Percentiles rank a stretch among this genome's conserved stretches.
Evolutionary conservation across 2,888 invertebrate genomes (phyloP).

Genomic region (Synanthedon vespiformis): DNA sequence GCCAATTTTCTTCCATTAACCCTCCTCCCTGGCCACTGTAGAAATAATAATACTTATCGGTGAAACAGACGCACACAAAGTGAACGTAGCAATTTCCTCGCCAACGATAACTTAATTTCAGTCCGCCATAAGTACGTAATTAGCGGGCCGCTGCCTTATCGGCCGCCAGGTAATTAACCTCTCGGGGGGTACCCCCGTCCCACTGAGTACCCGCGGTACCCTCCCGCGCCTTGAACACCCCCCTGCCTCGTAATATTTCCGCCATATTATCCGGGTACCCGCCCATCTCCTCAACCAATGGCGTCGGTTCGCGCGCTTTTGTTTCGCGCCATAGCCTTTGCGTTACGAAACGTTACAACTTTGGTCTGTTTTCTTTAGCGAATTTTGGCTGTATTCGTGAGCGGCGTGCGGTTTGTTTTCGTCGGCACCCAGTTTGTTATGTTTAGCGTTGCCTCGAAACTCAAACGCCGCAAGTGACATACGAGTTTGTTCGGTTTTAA

Average conservation of each 20-base stretch:
- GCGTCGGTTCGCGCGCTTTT: slow-evolving; percentile 65
- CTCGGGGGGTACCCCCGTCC: slow-evolving; percentile 28
- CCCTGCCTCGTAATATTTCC: slow-evolving; percentile 64
- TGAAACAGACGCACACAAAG: slow-evolving; percentile 69
- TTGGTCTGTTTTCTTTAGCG: slow-evolving; percentile 49
- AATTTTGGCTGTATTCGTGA: slow-evolving; percentile 61
- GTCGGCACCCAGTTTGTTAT: slow-evolving; percentile 52
- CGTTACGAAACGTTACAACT: slow-evolving; percentile 67
- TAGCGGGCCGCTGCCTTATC: slow-evolving; percentile 70
- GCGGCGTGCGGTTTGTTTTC: slow-evolving; percentile 60
- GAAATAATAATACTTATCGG: slow-evolving; percentile 56
- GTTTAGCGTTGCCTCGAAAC: slow-evolving; percentile 22
- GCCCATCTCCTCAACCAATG: slow-evolving; percentile 68
- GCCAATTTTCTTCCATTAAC: slow-evolving; percentile 63
- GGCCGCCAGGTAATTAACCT: slow-evolving; percentile 70
- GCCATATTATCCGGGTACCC: slow-evolving; percentile 65
- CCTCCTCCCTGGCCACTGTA: slow-evolving; percentile 26
- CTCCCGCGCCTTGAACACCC: slow-evolving; percentile 62
- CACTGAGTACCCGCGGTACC: slow-evolving; percentile 18
- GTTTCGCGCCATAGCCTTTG: slow-evolving; percentile 50
- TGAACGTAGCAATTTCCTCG: slow-evolving; percentile 58
- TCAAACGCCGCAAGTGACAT: slow-evolving; percentile 31
- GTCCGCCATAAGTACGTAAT: slow-evolving; percentile 71
- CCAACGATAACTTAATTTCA: slow-evolving; percentile 70
- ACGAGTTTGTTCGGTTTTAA: slow-evolving; percentile 8